Base-by-base conservation (phyloP, 2,113 vertebrate species). In the Tauraco erythrolophus region DNA sequence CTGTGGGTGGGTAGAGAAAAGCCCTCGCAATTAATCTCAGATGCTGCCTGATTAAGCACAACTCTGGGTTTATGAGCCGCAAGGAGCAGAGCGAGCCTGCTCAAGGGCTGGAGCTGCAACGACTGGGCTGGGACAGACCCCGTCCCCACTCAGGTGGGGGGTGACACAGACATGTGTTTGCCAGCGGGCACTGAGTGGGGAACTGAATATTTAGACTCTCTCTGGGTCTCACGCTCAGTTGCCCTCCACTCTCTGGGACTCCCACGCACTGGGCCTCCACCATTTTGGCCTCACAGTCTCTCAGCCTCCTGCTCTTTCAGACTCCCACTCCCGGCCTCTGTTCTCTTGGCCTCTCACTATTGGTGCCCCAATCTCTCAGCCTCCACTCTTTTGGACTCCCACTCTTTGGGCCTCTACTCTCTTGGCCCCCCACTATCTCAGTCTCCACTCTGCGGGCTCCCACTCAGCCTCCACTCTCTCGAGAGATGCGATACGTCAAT, bases 1-100 rank as follows among this genome's bases (percentile, higher is more conserved):
- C 92, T 78, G 85, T 89, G 94, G 92, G 83, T 90, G 92, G 86
- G 87, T 69, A 68, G 87, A 95, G 93, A 94, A 95, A 95, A 97
- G 46, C 76, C 83, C 89, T 88, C 75, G 53, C 92, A 94, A 80
- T 94, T 97, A 94, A 88, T 89, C 85, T 95, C 91, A 95, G 82
- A 94, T 88, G 84, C 60, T 90, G 84, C 76, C 77, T 58, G 79
- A 85, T 94, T 92, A 91, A 43, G 72, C 53, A 61, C 58, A 95
- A 41, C 53, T 71, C 30, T 3, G 43, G 48, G 50, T 71, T 80
- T 92, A 10, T 8, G 33, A 71, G 85, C 45, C 45, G 75, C 39
- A 71, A 0, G 1, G 95, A 93, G 80, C 54, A 4, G 2, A 64
- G 39, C 1, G 16, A 70, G 75, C 14, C 51, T 13, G 14, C 19